These are phyloP conservation scores for Onychomys arenicola DNA, from an alignment of 2,797 vertebrate species.

Conservation along the genomic window DNA sequence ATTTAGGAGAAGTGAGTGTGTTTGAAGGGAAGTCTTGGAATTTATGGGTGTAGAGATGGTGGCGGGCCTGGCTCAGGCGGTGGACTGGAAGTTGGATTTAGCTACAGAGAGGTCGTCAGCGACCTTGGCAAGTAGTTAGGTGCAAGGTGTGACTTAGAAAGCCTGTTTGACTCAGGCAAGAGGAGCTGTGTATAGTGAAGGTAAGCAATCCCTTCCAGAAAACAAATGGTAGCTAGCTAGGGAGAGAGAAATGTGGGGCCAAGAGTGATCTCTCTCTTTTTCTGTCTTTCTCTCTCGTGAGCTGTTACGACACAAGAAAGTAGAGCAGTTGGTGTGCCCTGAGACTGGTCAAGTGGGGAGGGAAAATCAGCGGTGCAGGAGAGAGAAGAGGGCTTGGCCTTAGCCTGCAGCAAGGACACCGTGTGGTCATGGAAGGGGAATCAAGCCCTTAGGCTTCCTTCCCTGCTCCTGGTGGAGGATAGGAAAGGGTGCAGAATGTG, in stretches of 20 bases:
- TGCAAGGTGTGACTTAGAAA: not conserved
- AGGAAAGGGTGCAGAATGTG: not conserved
- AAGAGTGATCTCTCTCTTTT: not conserved
- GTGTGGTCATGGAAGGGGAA: fast-evolving
- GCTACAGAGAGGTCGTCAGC: not conserved
- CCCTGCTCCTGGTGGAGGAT: not conserved
- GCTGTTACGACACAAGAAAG: constrained; percentile 10
- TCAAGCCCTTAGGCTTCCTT: not conserved
- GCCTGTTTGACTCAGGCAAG: not conserved
- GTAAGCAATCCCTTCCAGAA: not conserved
- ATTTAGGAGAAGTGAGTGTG: not conserved
- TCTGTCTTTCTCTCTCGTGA: not conserved
- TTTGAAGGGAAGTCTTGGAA: not conserved
- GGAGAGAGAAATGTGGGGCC: not conserved
- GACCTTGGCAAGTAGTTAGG: not conserved
- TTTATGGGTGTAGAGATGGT: not conserved
- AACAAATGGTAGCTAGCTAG: not conserved
- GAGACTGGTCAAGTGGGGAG: constrained; percentile 15
- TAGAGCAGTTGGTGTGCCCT: constrained; percentile 35
- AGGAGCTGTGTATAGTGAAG: not conserved
- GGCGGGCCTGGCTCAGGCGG: not conserved
- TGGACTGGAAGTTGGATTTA: not conserved
- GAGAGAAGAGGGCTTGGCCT: not conserved
- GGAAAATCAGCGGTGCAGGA: not conserved
- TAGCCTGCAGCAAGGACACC: not conserved